Evolutionary conservation across 2,888 invertebrate genomes (phyloP).

Genomic region (Eristalis intricaria): DNA sequence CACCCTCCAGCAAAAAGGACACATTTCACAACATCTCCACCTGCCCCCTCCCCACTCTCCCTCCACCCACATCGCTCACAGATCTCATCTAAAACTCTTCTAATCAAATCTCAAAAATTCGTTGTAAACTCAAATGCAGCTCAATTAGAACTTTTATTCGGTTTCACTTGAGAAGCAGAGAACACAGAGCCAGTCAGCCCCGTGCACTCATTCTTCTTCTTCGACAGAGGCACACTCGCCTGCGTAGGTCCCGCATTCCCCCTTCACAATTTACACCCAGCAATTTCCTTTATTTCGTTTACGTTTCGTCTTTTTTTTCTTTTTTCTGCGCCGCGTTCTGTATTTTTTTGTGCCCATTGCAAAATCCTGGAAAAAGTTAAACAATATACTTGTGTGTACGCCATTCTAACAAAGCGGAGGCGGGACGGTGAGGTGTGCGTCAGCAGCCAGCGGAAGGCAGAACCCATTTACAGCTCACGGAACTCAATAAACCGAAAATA

Average conservation of each 20-base stretch:
- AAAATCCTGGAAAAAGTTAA: slow-evolving; percentile 67
- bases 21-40: background rate
- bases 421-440: background rate
- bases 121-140: slow-evolving; percentile 60
- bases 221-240: background rate
- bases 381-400: slow-evolving; percentile 65
- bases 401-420: slow-evolving; percentile 26
- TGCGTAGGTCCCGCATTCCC: background rate
- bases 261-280: slow-evolving; percentile 59
- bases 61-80: background rate
- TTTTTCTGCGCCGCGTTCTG: background rate
- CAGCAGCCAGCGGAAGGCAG: slow-evolving; percentile 6
- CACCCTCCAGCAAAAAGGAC: background rate
- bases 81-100: background rate
- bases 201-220: background rate
- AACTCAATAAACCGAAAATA: slow-evolving; percentile 72
- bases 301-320: slow-evolving; percentile 24
- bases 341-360: background rate
- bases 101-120: slow-evolving; percentile 44
- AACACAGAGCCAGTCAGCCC: background rate
- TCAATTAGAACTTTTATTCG: slow-evolving; percentile 67
- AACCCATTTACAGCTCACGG: slow-evolving; percentile 69
- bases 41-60: background rate
- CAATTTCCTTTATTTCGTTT: slow-evolving; percentile 67
- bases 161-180: slow-evolving; percentile 39